These are phyloP conservation scores for Hyalella azteca DNA, from an alignment of 2,888 invertebrate genomes.

Conservation along the genomic window DNA sequence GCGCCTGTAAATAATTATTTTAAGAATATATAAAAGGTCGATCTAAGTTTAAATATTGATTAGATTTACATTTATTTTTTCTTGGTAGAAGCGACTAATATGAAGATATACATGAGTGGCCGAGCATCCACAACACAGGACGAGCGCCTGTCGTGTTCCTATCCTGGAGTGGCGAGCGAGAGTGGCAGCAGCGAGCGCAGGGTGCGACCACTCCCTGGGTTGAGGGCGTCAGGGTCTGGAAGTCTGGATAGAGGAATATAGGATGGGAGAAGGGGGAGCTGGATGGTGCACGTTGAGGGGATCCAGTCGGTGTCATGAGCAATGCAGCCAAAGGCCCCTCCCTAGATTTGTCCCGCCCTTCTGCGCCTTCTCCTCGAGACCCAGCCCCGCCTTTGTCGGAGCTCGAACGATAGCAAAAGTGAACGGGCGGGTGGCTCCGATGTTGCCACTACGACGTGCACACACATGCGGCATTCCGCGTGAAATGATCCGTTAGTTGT, in stretches of 20 bases:
- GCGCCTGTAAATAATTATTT: no score
- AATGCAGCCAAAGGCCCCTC: slow-evolving; percentile 36
- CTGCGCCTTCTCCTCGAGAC: slow-evolving; percentile 12
- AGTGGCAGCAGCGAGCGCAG: slow-evolving; percentile 12
- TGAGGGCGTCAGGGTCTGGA: background rate
- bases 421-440: slow-evolving; percentile 50
- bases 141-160: no score
- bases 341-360: slow-evolving; percentile 24
- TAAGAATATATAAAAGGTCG: no score
- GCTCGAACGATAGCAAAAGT: slow-evolving; percentile 55
- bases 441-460: slow-evolving; percentile 38
- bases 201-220: background rate
- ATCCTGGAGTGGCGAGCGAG: background rate
- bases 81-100: no score
- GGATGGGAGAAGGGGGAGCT: background rate
- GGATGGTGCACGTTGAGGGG: background rate
- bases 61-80: no score
- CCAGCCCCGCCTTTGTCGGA: slow-evolving; percentile 13
- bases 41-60: no score
- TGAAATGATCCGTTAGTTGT: slow-evolving; percentile 57
- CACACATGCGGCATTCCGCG: slow-evolving; percentile 51
- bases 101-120: no score
- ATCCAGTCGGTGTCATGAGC: slow-evolving; percentile 7
- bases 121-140: no score
- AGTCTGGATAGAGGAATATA: background rate